A percentile compares a stretch with the other conserved stretches of the same genome.
Evolutionary conservation across 2,113 vertebrate species (phyloP).

Genomic region (Phrynosoma platyrhinos): DNA sequence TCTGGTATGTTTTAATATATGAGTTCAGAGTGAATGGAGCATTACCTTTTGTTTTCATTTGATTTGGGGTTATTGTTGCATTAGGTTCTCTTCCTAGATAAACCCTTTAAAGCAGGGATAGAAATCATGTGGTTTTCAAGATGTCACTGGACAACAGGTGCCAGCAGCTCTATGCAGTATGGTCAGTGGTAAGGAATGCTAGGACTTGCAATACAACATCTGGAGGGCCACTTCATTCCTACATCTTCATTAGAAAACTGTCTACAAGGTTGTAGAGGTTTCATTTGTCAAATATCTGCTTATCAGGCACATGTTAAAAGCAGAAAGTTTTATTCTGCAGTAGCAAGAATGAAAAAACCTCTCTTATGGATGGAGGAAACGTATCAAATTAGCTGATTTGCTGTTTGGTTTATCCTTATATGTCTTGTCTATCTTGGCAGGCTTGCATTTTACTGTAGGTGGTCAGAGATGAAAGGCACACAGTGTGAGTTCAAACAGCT

Average conservation of each 20-base stretch:
- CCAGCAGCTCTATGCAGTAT: too few species aligned
- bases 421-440: not conserved
- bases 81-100: not conserved
- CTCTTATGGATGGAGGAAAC: not conserved
- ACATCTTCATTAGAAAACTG: not conserved
- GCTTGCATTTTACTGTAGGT: not conserved
- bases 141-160: too few species aligned
- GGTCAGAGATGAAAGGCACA: constrained; percentile 2
- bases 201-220: too few species aligned
- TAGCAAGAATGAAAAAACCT: not conserved
- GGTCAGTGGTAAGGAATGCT: too few species aligned
- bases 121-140: too few species aligned
- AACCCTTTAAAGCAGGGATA: not conserved
- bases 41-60: not conserved
- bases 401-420: not conserved
- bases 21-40: not conserved
- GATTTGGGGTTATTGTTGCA: not conserved
- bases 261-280: not conserved
- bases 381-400: constrained; percentile 6
- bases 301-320: not conserved
- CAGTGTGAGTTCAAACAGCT: constrained; percentile 11
- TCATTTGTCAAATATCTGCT: not conserved
- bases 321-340: not conserved
- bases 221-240: too few species aligned
- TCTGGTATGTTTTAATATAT: not conserved